Percentiles rank a stretch among this genome's conserved stretches.
These are phyloP conservation scores for Myioborus miniatus DNA, from an alignment of 2,797 vertebrate genomes.

Conservation along the genomic window DNA sequence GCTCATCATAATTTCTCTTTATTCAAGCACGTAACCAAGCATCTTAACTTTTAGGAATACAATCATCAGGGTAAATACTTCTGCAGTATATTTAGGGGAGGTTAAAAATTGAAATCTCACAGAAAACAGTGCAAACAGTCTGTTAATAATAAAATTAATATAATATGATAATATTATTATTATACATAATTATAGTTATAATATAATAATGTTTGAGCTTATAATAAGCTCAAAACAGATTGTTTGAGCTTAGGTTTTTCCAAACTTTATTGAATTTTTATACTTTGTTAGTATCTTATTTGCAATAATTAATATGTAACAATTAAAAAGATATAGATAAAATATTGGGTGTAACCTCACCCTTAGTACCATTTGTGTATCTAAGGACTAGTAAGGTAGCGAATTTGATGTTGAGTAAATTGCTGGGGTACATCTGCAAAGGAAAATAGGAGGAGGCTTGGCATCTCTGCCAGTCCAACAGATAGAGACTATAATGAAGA, in stretches of 20 bases:
- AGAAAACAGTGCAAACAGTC: background rate
- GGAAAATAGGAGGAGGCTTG: background rate
- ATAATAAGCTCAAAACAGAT: background rate
- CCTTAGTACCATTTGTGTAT: background rate
- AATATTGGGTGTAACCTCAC: background rate
- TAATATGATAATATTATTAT: accelerated
- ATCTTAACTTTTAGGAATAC: background rate
- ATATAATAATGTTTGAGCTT: background rate
- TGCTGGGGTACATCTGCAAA: background rate
- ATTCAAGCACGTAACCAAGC: background rate
- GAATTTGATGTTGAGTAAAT: background rate
- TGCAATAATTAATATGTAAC: background rate
- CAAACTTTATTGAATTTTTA: background rate
- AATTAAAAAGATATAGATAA: background rate
- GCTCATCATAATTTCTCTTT: background rate
- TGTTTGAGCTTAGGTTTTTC: background rate
- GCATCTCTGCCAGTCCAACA: background rate
- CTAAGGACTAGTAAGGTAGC: background rate
- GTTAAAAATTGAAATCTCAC: background rate
- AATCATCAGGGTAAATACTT: background rate
- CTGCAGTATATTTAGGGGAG: background rate
- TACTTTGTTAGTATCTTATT: background rate
- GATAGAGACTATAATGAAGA: background rate
- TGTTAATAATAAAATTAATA: background rate
- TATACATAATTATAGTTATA: background rate